These are phyloP conservation scores for Proctacanthus coquilletti DNA, from an alignment of 1,140 invertebrate genomes.

Conservation along the genomic window DNA sequence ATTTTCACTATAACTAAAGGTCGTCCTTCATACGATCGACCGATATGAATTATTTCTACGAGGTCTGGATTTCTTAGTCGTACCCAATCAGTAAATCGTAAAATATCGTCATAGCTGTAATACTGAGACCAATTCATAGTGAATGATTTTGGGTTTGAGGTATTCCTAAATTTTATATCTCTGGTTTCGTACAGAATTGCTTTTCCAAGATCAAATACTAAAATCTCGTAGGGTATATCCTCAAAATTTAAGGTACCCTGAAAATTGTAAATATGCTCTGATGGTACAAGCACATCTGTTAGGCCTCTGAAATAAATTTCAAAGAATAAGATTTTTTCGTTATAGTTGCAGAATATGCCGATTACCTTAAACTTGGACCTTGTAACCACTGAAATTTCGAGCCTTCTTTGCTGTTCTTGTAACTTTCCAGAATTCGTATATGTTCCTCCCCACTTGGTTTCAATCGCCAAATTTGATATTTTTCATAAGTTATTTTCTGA, in stretches of 20 bases:
- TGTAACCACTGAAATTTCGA: constrained; percentile 27
- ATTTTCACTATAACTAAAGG: constrained; percentile 38
- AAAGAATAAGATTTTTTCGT: constrained; percentile 3
- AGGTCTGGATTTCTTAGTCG: constrained; percentile 44
- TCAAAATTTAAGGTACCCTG: constrained; percentile 44
- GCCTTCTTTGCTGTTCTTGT: constrained; percentile 20
- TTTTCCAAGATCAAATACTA: constrained; percentile 58
- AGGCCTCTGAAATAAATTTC: constrained; percentile 34
- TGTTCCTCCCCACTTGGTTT: constrained; percentile 20
- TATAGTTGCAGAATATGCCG: neutral
- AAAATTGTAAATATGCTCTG: constrained; percentile 42
- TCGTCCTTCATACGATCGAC: constrained; percentile 52
- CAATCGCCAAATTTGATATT: constrained; percentile 27
- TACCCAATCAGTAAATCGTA: constrained; percentile 50
- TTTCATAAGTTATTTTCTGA: constrained; percentile 17
- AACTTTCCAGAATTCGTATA: constrained; percentile 18
- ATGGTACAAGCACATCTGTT: constrained; percentile 54
- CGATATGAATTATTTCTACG: constrained; percentile 48
- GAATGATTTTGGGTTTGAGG: constrained; percentile 3
- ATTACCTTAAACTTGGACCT: constrained; percentile 23
- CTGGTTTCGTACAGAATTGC: constrained; percentile 40
- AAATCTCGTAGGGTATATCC: constrained; percentile 45
- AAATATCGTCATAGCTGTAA: constrained; percentile 47
- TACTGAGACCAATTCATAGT: constrained; percentile 55
- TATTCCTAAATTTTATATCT: constrained; percentile 8